A percentile compares a stretch with the other conserved stretches of the same genome.
Evolutionary conservation across 2,797 vertebrate species (phyloP).

Genomic region (Sardinella longiceps): DNA sequence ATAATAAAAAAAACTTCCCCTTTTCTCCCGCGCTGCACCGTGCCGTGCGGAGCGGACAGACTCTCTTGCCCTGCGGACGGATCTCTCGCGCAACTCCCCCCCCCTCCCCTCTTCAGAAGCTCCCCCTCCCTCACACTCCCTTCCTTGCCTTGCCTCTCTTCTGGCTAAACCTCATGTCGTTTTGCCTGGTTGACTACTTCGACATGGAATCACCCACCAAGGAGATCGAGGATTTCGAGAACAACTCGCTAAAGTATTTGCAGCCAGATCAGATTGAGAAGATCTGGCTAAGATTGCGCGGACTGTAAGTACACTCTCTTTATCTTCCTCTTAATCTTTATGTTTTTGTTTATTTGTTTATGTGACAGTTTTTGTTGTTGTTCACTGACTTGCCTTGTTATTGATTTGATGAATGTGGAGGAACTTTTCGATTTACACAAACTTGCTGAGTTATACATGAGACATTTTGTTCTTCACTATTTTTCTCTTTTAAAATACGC

Average conservation of each 20-base stretch:
- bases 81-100: background rate
- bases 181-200: constrained; percentile 58
- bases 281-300: constrained; percentile 90
- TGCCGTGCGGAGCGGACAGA: background rate
- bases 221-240: constrained; percentile 93
- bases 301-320: constrained; percentile 81
- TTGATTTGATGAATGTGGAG: background rate
- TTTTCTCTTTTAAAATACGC: background rate
- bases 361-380: background rate
- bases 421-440: background rate
- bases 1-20: constrained; percentile 30
- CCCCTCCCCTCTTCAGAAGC: constrained; percentile 11
- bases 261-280: constrained; percentile 91
- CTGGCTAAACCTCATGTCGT: constrained; percentile 53
- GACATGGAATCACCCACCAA: constrained; percentile 89
- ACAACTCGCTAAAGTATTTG: constrained; percentile 88
- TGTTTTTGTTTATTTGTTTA: constrained; percentile 26
- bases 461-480: background rate
- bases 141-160: constrained; percentile 19
- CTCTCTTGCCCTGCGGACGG: background rate
- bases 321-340: background rate
- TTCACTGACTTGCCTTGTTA: background rate
- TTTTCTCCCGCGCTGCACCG: background rate
- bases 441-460: background rate
- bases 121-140: background rate